Conservation (phyloP, 1,140 invertebrate species). For the Ericerus pela region DNA sequence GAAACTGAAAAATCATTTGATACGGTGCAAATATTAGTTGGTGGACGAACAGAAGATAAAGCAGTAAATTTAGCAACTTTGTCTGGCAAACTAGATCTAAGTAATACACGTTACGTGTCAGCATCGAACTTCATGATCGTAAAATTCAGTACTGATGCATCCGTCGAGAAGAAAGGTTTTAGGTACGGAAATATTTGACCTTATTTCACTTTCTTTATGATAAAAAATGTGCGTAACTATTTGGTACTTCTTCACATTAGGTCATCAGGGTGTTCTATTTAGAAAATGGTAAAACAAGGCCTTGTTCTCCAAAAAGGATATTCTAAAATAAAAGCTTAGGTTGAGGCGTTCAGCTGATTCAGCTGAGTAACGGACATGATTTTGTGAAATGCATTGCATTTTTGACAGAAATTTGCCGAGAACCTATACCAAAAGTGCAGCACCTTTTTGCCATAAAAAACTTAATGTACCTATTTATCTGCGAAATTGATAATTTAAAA, state of each 20-base stretch:
- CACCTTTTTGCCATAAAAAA: background rate
- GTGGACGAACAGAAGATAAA: conserved; percentile 86
- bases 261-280: too few species aligned
- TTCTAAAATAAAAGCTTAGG: too few species aligned
- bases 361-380: too few species aligned
- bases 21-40: conserved; percentile 86
- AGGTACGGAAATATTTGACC: too few species aligned
- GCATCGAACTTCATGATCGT: conserved; percentile 97
- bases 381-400: too few species aligned
- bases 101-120: conserved; percentile 71
- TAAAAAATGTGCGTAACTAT: too few species aligned
- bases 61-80: conserved; percentile 78
- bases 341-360: too few species aligned
- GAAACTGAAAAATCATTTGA: conserved; percentile 93
- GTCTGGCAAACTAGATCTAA: conserved; percentile 72
- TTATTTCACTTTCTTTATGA: too few species aligned
- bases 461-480: background rate
- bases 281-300: too few species aligned
- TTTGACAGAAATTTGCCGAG: background rate
- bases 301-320: too few species aligned
- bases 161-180: conserved; percentile 87
- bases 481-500: background rate
- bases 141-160: conserved; percentile 85
- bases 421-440: background rate
- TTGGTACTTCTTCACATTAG: too few species aligned